A percentile compares a stretch with the other conserved stretches of the same genome.
These are phyloP conservation scores for Crossaster papposus DNA, from an alignment of 53 echinoderm and acorn worm species.

Conservation along the genomic window DNA sequence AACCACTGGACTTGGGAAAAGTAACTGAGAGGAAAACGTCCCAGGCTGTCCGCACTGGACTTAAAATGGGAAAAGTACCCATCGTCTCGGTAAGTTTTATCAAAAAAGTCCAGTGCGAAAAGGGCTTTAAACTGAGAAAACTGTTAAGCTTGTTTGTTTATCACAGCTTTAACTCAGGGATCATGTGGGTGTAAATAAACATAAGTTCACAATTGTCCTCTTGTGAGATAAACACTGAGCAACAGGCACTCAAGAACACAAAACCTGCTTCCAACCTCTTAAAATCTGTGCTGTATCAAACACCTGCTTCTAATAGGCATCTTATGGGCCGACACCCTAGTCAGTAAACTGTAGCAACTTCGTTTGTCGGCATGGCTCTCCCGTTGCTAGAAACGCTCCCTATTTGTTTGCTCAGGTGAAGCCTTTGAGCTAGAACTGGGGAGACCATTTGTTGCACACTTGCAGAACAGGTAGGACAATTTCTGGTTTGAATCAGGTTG, in stretches of 20 bases:
- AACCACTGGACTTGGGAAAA: too few relatives aligned
- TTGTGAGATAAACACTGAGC: too few relatives aligned
- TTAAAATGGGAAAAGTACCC: too few relatives aligned
- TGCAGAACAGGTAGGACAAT: conserved; percentile 7
- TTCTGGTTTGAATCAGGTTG: not conserved
- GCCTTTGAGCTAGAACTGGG: conserved; percentile 21
- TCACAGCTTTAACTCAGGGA: too few relatives aligned
- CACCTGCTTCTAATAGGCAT: conserved; percentile 30
- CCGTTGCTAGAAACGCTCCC: conserved; percentile 1
- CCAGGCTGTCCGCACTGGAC: too few relatives aligned
- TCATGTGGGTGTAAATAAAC: too few relatives aligned
- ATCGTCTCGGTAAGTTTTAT: too few relatives aligned
- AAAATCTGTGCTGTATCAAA: not conserved
- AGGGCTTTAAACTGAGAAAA: too few relatives aligned
- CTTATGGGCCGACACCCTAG: conserved; percentile 45
- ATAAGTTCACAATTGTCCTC: too few relatives aligned
- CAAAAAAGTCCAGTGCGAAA: too few relatives aligned
- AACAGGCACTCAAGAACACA: not conserved
- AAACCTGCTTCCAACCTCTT: not conserved
- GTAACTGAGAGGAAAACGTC: too few relatives aligned
- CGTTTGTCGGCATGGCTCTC: conserved; percentile 47
- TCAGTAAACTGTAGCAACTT: conserved; percentile 50
- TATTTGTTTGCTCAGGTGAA: conserved; percentile 59
- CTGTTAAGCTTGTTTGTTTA: too few relatives aligned
- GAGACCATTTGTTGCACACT: conserved; percentile 54